Percentiles rank a stretch among this genome's conserved stretches.
Conservation (phyloP, 2,888 invertebrate genomes). For the Unio delphinus region DNA sequence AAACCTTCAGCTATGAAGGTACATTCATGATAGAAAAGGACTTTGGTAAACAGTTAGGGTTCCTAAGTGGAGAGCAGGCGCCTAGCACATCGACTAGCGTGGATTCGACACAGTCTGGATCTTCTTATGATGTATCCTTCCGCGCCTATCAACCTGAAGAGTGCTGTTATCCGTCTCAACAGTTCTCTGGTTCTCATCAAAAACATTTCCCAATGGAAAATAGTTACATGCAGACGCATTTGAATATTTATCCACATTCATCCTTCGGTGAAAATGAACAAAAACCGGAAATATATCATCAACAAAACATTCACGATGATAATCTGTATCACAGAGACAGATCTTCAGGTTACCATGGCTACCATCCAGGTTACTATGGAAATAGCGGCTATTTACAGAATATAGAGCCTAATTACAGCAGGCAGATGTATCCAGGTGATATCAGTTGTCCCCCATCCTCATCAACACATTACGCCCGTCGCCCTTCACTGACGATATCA, state of each 20-base stretch:
- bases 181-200: conserved; percentile 23
- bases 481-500: conserved; percentile 57
- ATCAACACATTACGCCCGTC: conserved; percentile 46
- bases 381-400: conserved; percentile 25
- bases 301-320: conserved; percentile 41
- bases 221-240: conserved; percentile 22
- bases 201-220: conserved; percentile 15
- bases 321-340: conserved; percentile 36
- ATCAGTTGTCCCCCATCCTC: conserved; percentile 37
- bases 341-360: conserved; percentile 42
- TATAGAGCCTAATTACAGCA: conserved; percentile 30
- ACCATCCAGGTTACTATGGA: conserved; percentile 50
- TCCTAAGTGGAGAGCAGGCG: conserved; percentile 25
- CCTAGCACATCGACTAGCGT: conserved; percentile 20
- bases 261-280: conserved; percentile 39
- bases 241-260: conserved; percentile 15
- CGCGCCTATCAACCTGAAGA: conserved; percentile 43
- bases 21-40: conserved; percentile 53
- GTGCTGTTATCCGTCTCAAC: conserved; percentile 43
- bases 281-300: conserved; percentile 36
- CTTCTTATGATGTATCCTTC: conserved; percentile 52
- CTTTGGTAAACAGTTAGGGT: conserved; percentile 33
- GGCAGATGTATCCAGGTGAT: conserved; percentile 15
- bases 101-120: conserved; percentile 43
- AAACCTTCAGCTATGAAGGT: conserved; percentile 57